Evolutionary conservation across 2,888 invertebrate genomes (phyloP).

Genomic region (Drosophila merina): DNA sequence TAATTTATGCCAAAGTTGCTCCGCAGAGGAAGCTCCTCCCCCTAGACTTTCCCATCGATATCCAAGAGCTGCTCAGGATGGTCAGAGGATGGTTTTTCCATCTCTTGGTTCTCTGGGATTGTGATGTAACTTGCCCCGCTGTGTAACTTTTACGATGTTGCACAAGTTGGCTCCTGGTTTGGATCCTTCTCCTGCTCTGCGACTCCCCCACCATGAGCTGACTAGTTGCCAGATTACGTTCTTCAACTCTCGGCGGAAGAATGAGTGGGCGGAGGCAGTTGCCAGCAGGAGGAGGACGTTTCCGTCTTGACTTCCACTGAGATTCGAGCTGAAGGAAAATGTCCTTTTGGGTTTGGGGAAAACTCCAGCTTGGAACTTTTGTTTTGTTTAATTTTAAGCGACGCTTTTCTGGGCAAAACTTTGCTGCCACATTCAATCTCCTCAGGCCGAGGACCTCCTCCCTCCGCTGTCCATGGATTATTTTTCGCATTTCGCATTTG

Average conservation of each 20-base stretch:
- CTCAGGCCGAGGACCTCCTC: conserved; percentile 2
- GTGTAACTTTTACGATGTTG: conserved; percentile 72
- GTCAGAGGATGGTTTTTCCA: conserved; percentile 2
- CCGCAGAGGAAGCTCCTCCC: conserved; percentile 15
- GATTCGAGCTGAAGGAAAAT: conserved; percentile 42
- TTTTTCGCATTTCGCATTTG: conserved; percentile 60
- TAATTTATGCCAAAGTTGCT: conserved; percentile 58
- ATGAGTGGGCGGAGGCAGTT: conserved; percentile 15
- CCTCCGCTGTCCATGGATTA: conserved; percentile 36
- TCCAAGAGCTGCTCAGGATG: no score
- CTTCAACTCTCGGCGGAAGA: conserved; percentile 29
- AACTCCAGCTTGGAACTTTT: conserved; percentile 48
- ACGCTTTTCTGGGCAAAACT: conserved; percentile 63
- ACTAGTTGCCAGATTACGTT: conserved; percentile 72
- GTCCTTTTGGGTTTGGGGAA: conserved; percentile 27
- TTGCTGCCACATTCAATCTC: conserved; percentile 48
- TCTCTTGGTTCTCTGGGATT: conserved; percentile 3
- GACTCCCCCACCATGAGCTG: conserved; percentile 35
- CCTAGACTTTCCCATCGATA: not conserved
- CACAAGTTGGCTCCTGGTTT: conserved; percentile 39
- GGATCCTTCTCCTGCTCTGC: conserved; percentile 7
- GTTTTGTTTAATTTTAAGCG: conserved; percentile 72
- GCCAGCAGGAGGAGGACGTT: conserved; percentile 14
- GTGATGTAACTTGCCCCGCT: conserved; percentile 41
- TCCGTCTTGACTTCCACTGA: conserved; percentile 67